Evolutionary conservation across 2,888 invertebrate species (phyloP).

Genomic region (Entomobrya multifasciata): DNA sequence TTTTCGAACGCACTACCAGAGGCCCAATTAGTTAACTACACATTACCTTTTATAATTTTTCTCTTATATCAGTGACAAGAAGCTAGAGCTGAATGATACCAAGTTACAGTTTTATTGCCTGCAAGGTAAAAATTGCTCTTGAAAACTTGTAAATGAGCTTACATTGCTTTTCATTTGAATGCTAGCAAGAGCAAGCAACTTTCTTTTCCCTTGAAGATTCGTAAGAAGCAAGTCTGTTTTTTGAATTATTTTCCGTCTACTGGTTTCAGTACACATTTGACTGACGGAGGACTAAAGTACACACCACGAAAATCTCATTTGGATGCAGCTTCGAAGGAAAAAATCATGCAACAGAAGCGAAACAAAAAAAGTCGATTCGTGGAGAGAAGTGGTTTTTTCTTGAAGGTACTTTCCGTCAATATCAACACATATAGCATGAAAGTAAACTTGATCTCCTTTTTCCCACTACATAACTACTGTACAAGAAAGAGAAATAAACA

Average conservation of each 20-base stretch:
- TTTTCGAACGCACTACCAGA: too few species aligned
- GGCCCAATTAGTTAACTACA: too few species aligned
- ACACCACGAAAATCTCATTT: too few species aligned
- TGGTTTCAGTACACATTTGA: conserved; percentile 15
- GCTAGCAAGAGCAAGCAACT: background rate
- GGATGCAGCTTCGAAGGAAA: background rate
- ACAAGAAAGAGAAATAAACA: conserved; percentile 8
- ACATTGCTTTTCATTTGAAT: background rate
- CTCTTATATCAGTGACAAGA: too few species aligned
- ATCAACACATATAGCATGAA: conserved; percentile 21
- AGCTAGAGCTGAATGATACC: too few species aligned
- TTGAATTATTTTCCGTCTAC: too few species aligned
- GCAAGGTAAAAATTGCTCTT: background rate
- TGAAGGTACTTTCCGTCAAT: background rate
- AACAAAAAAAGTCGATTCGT: background rate
- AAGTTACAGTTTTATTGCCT: too few species aligned
- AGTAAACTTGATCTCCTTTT: conserved; percentile 15
- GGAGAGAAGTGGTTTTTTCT: background rate
- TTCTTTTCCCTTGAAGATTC: background rate
- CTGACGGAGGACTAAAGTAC: too few species aligned
- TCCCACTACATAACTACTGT: background rate
- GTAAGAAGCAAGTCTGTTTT: too few species aligned
- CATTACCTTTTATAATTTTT: too few species aligned
- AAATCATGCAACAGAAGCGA: background rate
- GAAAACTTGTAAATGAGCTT: background rate